A percentile compares a stretch with the other conserved stretches of the same genome.
Conservation (phyloP, 1,140 invertebrate species). For the Drosophila orena region DNA sequence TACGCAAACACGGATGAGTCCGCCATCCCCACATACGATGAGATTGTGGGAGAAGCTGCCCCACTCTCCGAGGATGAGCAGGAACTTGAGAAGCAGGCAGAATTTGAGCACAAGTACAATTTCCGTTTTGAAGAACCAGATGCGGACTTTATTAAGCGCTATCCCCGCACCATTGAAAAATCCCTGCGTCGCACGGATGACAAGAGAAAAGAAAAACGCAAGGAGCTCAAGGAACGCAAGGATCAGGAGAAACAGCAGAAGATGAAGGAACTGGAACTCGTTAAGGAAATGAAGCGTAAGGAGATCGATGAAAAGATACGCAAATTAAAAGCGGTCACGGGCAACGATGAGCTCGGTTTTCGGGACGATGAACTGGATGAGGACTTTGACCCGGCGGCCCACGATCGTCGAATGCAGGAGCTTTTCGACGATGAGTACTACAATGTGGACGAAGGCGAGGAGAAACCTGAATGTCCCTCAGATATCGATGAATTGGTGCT, state of each 20-base stretch:
- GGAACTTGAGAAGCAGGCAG: slow-evolving; percentile 91
- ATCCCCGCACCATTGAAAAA: slow-evolving; percentile 94
- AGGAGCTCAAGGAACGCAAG: slow-evolving; percentile 91
- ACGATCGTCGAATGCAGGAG: slow-evolving; percentile 94
- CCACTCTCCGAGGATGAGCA: slow-evolving; percentile 92
- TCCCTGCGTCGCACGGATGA: slow-evolving; percentile 93
- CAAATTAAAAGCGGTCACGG: slow-evolving; percentile 95
- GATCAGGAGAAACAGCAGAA: slow-evolving; percentile 92
- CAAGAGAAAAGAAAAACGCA: slow-evolving; percentile 91
- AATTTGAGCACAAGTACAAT: slow-evolving; percentile 98
- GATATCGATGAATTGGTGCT: slow-evolving; percentile 91
- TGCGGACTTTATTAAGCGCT: slow-evolving; percentile 95
- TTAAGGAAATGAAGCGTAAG: slow-evolving; percentile 94
- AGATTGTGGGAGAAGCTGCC: slow-evolving; percentile 89
- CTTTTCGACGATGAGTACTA: slow-evolving; percentile 96
- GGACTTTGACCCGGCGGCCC: slow-evolving; percentile 97
- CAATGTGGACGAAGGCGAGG: slow-evolving; percentile 88
- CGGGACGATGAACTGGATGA: slow-evolving; percentile 90
- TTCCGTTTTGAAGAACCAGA: slow-evolving; percentile 99
- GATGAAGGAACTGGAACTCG: slow-evolving; percentile 93
- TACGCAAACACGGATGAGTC: slow-evolving; percentile 86
- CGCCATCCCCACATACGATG: slow-evolving; percentile 89
- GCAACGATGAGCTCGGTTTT: slow-evolving; percentile 89
- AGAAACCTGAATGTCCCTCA: slow-evolving; percentile 92
- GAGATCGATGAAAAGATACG: slow-evolving; percentile 96